Percentiles rank a stretch among this genome's conserved stretches.
phyloP scores from a whole-genome alignment of 2,113 vertebrate genomes.

The Pituophis catenifer region DNA sequence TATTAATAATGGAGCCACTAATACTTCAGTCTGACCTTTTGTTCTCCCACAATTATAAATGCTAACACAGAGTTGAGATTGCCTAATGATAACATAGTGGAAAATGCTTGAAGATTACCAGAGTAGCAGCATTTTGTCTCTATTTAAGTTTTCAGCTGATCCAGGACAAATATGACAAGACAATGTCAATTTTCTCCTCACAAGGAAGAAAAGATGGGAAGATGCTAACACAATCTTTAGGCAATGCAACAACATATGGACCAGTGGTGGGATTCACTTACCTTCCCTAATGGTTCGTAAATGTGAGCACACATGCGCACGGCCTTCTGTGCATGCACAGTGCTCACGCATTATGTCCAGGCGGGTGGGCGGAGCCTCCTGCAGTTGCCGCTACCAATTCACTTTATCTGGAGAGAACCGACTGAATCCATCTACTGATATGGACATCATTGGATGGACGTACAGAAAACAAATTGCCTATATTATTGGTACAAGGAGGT shows the following conservation, averaged over 20 bases:
- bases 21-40: constrained; percentile 50
- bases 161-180: not conserved
- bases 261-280: no score
- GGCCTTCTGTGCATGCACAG: no score
- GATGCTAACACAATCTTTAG: not conserved
- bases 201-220: not conserved
- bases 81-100: not conserved
- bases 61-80: not conserved
- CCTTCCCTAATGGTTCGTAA: no score
- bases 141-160: not conserved
- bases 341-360: no score
- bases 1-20: constrained; percentile 39
- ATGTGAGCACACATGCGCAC: no score
- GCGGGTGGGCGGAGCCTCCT: no score
- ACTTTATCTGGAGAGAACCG: no score
- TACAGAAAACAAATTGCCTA: not conserved
- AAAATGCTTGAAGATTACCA: not conserved
- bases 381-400: no score
- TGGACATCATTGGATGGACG: not conserved
- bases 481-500: not conserved
- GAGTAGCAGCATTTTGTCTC: not conserved
- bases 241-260: not conserved
- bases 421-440: not conserved
- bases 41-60: constrained; percentile 21
- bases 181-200: not conserved